Evolutionary conservation across 1,140 invertebrate species (phyloP), one percentile per base, ranked within the genome.

Genomic region (Tetragnatha versicolor): DNA sequence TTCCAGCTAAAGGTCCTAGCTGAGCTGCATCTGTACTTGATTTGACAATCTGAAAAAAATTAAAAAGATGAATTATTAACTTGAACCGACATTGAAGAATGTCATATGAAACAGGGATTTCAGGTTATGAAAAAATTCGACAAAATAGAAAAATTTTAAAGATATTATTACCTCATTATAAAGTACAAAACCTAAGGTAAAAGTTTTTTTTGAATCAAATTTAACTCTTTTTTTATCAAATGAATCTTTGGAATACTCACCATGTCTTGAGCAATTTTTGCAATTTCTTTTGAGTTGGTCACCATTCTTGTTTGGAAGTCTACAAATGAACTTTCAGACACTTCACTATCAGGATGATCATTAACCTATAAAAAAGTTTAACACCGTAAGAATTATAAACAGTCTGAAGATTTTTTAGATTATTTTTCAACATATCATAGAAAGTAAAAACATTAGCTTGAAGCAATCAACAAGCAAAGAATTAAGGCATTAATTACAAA

Each of bases 291-390:
- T 1, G 94, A 92, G 45, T 91, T 90, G 79, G 91, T 91, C 3
- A 98, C 95, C 96, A 99, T 99, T 72, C 95, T 89, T 0, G 97
- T 98, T 85, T 99, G 98, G 86, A 96, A 98, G 86, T 98, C 96
- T 2, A 98, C 97, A 84, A 95, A 98, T 2, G 86, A 88, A 42
- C 80, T 83, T 63, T 84, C 83, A 37, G 51, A 81, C 55, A 20
- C 81, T 80, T 79, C 84, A 83, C 63, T 79, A 80, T 79, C 75
- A 10, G 85, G 79, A 33, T 83, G 82, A 66, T 87, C 85, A 78
- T 87, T 85, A 58, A 85, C 84, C 85, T 87, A 82, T 22, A 79
- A 70, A 25, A 60, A n/a, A n/a, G n/a, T n/a, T n/a, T n/a, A n/a
- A n/a, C n/a, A n/a, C n/a, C n/a, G n/a, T n/a, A n/a, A n/a, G n/a